These are phyloP conservation scores for Hirudinaria manillensis DNA, from an alignment of 2,888 invertebrate genomes.

Conservation along the genomic window DNA sequence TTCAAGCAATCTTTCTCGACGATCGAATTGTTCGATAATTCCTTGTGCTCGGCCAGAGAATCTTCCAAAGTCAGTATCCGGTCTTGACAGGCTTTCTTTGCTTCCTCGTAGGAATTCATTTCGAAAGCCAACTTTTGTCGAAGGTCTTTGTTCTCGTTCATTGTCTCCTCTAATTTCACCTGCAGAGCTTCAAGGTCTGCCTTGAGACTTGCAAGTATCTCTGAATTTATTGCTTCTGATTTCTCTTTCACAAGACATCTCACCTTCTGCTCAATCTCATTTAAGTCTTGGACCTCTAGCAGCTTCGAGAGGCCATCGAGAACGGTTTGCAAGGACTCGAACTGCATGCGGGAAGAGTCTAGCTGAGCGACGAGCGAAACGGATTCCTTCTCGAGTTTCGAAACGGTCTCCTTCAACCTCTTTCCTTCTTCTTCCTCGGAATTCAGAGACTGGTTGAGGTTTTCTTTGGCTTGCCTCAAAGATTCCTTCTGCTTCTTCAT, in stretches of 20 bases:
- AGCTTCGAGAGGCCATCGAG: background rate
- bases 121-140: background rate
- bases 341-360: background rate
- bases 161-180: background rate
- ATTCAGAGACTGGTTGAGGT: background rate
- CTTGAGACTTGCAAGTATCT: background rate
- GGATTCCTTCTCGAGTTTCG: background rate
- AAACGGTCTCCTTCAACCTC: background rate
- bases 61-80: background rate
- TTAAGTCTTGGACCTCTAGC: background rate
- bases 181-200: background rate
- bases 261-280: background rate
- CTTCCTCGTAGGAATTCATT: background rate
- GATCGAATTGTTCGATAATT: background rate
- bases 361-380: background rate
- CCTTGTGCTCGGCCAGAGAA: background rate
- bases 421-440: background rate
- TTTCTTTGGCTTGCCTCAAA: constrained; percentile 11
- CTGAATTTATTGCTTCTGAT: background rate
- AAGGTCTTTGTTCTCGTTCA: background rate
- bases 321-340: background rate
- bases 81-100: background rate
- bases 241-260: background rate
- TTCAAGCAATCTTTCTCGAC: background rate
- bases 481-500: constrained; percentile 32